A percentile compares a stretch with the other conserved stretches of the same genome.
Conservation (phyloP, 2,888 invertebrate genomes). For the Caenorhabditis sp. region DNA sequence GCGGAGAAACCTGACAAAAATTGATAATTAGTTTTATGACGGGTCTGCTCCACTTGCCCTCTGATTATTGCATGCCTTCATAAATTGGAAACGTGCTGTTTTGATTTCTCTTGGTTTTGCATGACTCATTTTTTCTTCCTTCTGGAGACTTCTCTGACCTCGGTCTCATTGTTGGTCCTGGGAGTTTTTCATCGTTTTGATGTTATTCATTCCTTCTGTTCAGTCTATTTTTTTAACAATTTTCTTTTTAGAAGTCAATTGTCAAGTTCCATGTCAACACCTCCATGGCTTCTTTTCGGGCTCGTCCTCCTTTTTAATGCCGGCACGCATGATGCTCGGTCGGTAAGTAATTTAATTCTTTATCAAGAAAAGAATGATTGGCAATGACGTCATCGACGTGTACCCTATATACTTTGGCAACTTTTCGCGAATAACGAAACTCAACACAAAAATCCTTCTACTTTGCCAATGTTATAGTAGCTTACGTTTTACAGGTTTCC, state of each 20-base stretch:
- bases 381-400: conserved; percentile 23
- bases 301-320: conserved; percentile 27
- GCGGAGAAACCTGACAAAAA: conserved; percentile 26
- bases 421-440: background rate
- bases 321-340: background rate
- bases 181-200: too few species aligned
- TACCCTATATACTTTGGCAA: conserved; percentile 13
- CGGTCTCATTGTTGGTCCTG: too few species aligned
- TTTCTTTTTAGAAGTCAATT: background rate
- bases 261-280: background rate
- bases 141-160: too few species aligned
- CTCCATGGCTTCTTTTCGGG: conserved; percentile 35
- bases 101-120: too few species aligned
- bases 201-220: background rate
- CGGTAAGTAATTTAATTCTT: conserved; percentile 30
- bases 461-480: too few species aligned
- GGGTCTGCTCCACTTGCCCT: background rate
- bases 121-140: too few species aligned
- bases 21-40: conserved; percentile 36
- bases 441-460: conserved; percentile 7
- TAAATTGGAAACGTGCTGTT: too few species aligned
- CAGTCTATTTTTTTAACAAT: too few species aligned
- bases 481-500: background rate
- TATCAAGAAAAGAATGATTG: conserved; percentile 4
- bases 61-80: background rate